Percentiles rank a stretch among this genome's conserved stretches.
phyloP scores from a whole-genome alignment of 2,797 vertebrate species.

The Hydrocynus forskahlii region DNA sequence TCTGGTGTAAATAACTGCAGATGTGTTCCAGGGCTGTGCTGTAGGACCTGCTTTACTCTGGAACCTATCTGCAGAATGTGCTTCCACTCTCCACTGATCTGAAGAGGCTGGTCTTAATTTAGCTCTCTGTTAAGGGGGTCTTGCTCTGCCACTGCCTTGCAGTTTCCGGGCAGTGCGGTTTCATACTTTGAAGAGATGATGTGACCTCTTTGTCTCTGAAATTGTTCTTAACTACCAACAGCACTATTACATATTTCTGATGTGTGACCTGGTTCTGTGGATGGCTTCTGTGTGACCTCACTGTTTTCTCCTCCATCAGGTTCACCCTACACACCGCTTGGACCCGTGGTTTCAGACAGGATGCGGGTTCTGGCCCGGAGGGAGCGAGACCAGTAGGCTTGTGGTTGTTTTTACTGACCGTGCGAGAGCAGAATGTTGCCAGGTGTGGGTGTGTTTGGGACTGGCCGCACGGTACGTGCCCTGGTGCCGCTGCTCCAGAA shows the following conservation, averaged over 20 bases:
- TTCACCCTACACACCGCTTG: neutral
- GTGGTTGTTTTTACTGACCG: slow-evolving; percentile 46
- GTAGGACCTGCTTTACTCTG: no score
- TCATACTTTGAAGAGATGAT: neutral
- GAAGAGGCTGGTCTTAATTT: slow-evolving; percentile 31
- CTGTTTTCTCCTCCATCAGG: slow-evolving; percentile 9
- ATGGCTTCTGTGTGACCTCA: neutral
- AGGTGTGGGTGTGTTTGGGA: slow-evolving; percentile 96
- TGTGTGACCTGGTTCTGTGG: neutral
- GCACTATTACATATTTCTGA: neutral
- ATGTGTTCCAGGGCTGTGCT: neutral
- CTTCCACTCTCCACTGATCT: neutral
- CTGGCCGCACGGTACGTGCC: slow-evolving; percentile 90
- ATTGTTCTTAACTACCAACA: neutral
- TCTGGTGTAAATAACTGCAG: slow-evolving; percentile 45
- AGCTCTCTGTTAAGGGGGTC: neutral
- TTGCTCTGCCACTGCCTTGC: neutral
- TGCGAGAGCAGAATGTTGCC: slow-evolving; percentile 82
- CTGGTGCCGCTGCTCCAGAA: slow-evolving; percentile 91
- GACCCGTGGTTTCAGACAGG: slow-evolving; percentile 39
- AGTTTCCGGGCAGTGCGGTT: neutral
- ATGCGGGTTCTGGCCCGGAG: slow-evolving; percentile 53
- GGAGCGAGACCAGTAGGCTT: slow-evolving; percentile 32
- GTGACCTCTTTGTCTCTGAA: no score
- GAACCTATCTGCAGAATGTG: slow-evolving; percentile 19